Evolutionary conservation across 2,888 invertebrate species (phyloP), one percentile per base, ranked within the genome.

Genomic region (Netelia fuscicornis): DNA sequence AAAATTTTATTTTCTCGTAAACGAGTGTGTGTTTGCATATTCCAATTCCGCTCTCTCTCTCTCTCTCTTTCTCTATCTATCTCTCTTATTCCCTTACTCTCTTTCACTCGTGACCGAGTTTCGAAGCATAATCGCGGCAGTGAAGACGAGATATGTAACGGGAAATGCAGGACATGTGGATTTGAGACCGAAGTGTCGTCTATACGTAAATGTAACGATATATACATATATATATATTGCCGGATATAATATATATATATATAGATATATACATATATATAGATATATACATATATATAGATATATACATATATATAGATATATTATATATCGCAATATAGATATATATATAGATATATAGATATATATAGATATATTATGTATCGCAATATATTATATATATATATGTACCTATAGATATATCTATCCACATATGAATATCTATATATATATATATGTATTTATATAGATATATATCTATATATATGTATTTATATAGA

Each of bases 121-220:
- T 80, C 23, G 65, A 44, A 37, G 23, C 23, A 44, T 42, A 77
- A 81, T 64, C 58, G 64, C 52, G 5, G 30, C 20, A 9, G 48
- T n/a, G 67, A 67, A n/a, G 58, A 70, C 2, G 54, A 70, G 10
- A 70, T 64, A 42, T 64, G 60, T 56, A 75, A 70, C 44, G 64
- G 37, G 37, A 75, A 76, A 80, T 76, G 56, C 83, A 30, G 68
- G 23, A 54, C 44, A 67, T 37, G 67, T 54, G 78, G 68, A 83
- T 83, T 52, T 44, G 23, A 20, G 78, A 10, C 54, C 44, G 20
- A 56, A 68, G n/a, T 62, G 67, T 52, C 37, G 37, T 71, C 44
- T 65, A 58, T 54, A 70, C 56, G 76, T 58, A 67, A 72, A 44
- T 67, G 10, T 10, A 48, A 48, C 67, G 20, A 23, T 20, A 23